Evolutionary conservation across 2,888 invertebrate species (phyloP), one percentile per base, ranked within the genome.

Genomic region (Melangyna quadrimaculata): DNA sequence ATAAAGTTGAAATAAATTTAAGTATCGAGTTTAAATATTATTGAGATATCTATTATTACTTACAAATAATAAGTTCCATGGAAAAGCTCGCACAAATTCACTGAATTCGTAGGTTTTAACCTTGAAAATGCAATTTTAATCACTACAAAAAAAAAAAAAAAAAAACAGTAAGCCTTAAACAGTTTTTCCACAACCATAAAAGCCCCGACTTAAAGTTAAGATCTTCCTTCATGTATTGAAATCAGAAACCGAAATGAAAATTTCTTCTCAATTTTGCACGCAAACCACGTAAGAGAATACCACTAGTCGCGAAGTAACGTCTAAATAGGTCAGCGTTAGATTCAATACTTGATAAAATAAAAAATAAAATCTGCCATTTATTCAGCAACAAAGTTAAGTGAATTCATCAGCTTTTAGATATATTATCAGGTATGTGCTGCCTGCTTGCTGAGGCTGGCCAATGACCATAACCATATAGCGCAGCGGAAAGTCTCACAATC

Each of bases 241-340:
- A 17, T 48, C 8, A 14, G 29, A 32, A 3, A 32, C 35, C 32
- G 19, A 29, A 53, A n/a, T 9, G 6, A 29, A 63, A 29, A 53
- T 61, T 37, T 32, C 45, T 32, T 10, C 9, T 24, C 63, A 53
- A 69, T 40, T 27, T 75, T 17, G 22, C 14, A 78, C 53, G 37
- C 17, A 24, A 14, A 48, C 0, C 63, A 24, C 51, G 69, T 55
- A 78, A 37, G 32, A 78, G 51, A 72, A 67, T 22, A 61, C 1
- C 40, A 55, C 12, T 19, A 19, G 17, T 14, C 48, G 59, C 40
- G 5, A 59, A 61, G 55, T 37, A 61, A 78, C 83, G 83, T 83
- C 83, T 70, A 83, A 83, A 74, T 78, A 51, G 83, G 78, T 79
- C 73, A 79, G 48, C 74, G 78, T 57, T 78, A 57, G 74, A 70